Evolutionary conservation across 2,113 vertebrate species (phyloP), one percentile per base, ranked within the genome.

Genomic region (Acrocephalus arundinaceus): DNA sequence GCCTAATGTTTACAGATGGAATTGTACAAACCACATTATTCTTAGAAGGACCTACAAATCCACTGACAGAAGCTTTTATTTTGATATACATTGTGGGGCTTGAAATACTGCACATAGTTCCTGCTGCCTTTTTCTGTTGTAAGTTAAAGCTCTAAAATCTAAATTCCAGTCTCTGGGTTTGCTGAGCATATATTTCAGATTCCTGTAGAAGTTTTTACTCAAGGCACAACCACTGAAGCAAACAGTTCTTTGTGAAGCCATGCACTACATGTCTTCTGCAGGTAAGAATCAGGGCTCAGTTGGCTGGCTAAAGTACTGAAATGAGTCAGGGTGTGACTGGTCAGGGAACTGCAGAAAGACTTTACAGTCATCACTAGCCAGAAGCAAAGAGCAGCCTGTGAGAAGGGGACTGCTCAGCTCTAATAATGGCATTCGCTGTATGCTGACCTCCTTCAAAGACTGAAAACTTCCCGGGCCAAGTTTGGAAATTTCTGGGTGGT

Each of bases 351-450:
- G 31, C 41, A 45, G 12, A 78, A 61, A 31, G 22, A 63, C 12
- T 7, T 6, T 16, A 33, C 20, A 20, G 48, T 67, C 37, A n/a
- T 74, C 35, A 16, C 11, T n/a, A 59, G 4, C 23, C 51, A 39
- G 46, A 46, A 55, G 14, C 15, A 49, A 54, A 59, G 27, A 78
- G 9, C n/a, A 39, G n/a, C 24, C 12, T 0, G 0, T 55, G 43
- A 21, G 11, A 15, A 19, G 5, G 7, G 16, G 6, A 21, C 15
- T 63, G 39, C 22, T 41, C 54, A 51, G 25, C 73, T 68, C 13
- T 41, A 35, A 3, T 2, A 2, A 11, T 31, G 37, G 35, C 1
- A 0, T 76, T 45, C 11, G 9, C 17, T 10, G 2, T 6, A 1
- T 11, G 10, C 33, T 51, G 33, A 30, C 2, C 10, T 54, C 20